Base-by-base conservation (phyloP, 2,113 vertebrate genomes). In the Myiozetetes cayanensis region DNA sequence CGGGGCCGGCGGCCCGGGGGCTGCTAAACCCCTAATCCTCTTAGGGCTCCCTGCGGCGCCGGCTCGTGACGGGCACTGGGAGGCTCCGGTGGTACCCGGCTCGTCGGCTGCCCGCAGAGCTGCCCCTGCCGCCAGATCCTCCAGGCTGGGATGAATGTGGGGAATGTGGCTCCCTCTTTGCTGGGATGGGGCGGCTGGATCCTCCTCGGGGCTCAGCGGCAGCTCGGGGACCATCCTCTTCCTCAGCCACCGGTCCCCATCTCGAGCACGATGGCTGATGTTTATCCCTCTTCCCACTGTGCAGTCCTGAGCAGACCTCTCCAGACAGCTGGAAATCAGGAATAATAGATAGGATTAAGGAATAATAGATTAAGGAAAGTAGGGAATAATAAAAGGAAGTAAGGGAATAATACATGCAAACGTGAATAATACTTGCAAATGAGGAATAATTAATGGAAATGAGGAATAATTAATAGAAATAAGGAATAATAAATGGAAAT, bases 241-340 rank as follows among this genome's bases (percentile, higher is more conserved):
- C 43, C 88, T 61, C 21, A 1, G 21, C 23, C 0, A 0, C 2
- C 21, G 18, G 33, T 19, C 15, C 46, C 31, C 3, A 1, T 22
- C 28, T 28, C 1, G 1, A 3, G 9, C 2, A 1, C 0, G 1
- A 44, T 44, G 50, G 50, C 10, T 41, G 68, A 7, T n/a, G 74
- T 6, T 77, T 9, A 10, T 43, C 44, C 25, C 13, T 62, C 24
- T 72, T 53, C 7, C 50, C 19, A 1, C 14, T 4, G 23, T 9
- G 19, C 31, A 25, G 47, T 30, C n/a, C 8, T 11, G 61, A 49
- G 67, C 23, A 12, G 44, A 14, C 50, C 30, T 44, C 50, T 49
- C 33, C 75, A 56, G 58, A 31, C 14, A 49, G 41, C 55, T 4
- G 9, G 41, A 31, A 87, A 11, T 5, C 20, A 4, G 44, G 56